These are phyloP conservation scores for Zaprionus camerounensis DNA, from an alignment of 1,140 invertebrate genomes.

Conservation along the genomic window DNA sequence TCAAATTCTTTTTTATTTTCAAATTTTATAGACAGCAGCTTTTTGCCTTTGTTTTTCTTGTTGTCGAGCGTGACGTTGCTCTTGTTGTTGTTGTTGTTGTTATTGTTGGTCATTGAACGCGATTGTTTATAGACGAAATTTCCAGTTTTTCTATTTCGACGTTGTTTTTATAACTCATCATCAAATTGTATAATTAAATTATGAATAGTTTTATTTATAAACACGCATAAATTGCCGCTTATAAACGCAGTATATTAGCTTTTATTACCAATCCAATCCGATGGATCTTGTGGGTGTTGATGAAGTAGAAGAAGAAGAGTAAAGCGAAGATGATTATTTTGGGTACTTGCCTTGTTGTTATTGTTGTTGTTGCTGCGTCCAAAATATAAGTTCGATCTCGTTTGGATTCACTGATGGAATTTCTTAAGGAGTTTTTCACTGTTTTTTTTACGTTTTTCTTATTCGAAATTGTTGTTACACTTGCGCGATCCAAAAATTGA, in stretches of 20 bases:
- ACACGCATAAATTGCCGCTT: conserved; percentile 42
- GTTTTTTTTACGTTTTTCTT: neutral
- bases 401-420: neutral
- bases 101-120: conserved; percentile 76
- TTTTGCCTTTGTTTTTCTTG: conserved; percentile 43
- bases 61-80: conserved; percentile 55
- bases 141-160: conserved; percentile 45
- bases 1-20: conserved; percentile 43
- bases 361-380: neutral
- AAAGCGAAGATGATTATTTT: conserved; percentile 10
- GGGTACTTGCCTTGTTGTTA: conserved; percentile 37
- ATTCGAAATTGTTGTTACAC: conserved; percentile 21
- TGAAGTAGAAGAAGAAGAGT: neutral
- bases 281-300: conserved; percentile 35
- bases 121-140: conserved; percentile 56
- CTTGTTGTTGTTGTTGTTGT: conserved; percentile 25
- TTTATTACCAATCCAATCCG: conserved; percentile 32
- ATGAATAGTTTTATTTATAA: conserved; percentile 48
- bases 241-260: conserved; percentile 27
- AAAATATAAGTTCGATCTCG: conserved; percentile 8
- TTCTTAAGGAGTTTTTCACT: neutral
- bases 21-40: conserved; percentile 26
- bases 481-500: conserved; percentile 30
- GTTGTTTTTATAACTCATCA: conserved; percentile 44
- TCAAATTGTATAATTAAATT: conserved; percentile 45